Evolutionary conservation across 1,140 invertebrate species (phyloP), one percentile per base, ranked within the genome.

Genomic region (Papilio xuthus): DNA sequence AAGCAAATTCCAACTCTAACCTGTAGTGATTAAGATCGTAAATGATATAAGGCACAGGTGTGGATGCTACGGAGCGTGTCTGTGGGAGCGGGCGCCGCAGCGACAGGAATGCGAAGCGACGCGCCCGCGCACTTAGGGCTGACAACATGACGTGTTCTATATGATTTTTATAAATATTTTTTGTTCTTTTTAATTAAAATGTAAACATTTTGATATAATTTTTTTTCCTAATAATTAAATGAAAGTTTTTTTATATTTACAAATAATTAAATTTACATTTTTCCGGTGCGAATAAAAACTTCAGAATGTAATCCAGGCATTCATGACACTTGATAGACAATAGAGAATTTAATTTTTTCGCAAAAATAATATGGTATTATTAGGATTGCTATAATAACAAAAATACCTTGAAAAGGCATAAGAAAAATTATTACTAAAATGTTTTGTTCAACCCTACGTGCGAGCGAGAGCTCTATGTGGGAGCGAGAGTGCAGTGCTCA

Each of bases 11-110:
- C 10, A 63, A 81, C 81, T 82, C 47, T 84, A 73, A 78, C 18
- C 4, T n/a, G 26, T 44, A 28, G 44, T 9, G 32, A 75, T 72
- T 81, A 79, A 60, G 82, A 44, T 78, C 72, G 71, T 63, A 77
- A 44, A 20, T 77, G 9, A 37, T 50, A 44, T 28, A 20, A 79
- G 44, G 71, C 23, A 69, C 60, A n/a, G 26, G 28, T 72, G 78
- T 67, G 82, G 76, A 76, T 67, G 83, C 82, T 71, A 50, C 83
- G 47, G 78, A 85, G 79, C 84, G 83, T 84, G 83, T 87, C 85
- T 83, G 80, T 88, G 85, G 86, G 86, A 88, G 86, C 85, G 79
- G 77, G 63, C 83, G 77, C 86, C 88, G 87, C 90, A 84, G 80
- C 78, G 80, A 79, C 81, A 81, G 88, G 90, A 91, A 91, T 90